These are phyloP conservation scores for Kryphioiulus occultus DNA, from an alignment of 2,888 invertebrate genomes.

Conservation along the genomic window DNA sequence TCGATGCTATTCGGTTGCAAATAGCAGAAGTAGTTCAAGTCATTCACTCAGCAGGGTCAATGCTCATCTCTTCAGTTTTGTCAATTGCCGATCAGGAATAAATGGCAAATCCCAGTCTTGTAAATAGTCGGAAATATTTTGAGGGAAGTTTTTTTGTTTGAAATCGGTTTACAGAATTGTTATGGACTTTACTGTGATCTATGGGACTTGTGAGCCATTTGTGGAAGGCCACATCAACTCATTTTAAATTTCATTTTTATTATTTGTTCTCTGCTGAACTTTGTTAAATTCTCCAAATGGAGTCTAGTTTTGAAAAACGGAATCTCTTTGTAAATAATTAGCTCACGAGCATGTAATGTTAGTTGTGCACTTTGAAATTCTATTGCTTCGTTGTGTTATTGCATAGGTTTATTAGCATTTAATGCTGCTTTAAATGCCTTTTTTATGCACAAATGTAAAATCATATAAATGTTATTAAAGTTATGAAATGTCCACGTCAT, in stretches of 20 bases:
- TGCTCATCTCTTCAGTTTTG: conserved; percentile 49
- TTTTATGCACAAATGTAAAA: conserved; percentile 4
- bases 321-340: conserved; percentile 15
- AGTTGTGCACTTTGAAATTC: conserved; percentile 32
- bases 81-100: background rate
- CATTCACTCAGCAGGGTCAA: conserved; percentile 47
- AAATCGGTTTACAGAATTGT: background rate
- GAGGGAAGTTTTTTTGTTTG: background rate
- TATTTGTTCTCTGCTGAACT: background rate
- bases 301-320: background rate
- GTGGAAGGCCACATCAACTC: background rate
- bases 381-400: conserved; percentile 28
- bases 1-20: conserved; percentile 44
- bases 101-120: background rate
- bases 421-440: conserved; percentile 1
- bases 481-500: background rate
- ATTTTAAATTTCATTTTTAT: background rate
- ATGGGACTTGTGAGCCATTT: background rate
- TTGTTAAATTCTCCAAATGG: background rate
- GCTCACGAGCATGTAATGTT: background rate
- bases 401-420: conserved; percentile 32
- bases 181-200: conserved; percentile 2
- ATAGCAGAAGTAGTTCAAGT: conserved; percentile 52
- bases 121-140: background rate
- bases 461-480: conserved; percentile 4